Conservation (phyloP, 2,888 invertebrate species). For the Eremobia ochroleuca region DNA sequence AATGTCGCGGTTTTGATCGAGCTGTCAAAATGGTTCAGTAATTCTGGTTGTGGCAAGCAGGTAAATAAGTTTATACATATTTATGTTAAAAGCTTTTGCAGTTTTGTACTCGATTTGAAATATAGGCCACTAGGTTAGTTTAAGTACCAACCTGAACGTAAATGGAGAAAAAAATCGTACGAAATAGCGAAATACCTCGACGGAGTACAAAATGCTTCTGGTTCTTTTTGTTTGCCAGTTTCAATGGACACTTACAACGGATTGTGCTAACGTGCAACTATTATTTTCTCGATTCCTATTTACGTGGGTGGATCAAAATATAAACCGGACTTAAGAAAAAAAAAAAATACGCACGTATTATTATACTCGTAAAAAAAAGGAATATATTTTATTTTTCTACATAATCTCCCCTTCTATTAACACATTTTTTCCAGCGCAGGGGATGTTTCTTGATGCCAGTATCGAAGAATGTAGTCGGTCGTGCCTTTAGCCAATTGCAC, state of each 20-base stretch:
- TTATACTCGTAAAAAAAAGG: no score
- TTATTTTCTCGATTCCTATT: background rate
- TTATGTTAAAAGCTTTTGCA: slow-evolving; percentile 14
- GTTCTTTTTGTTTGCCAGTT: background rate
- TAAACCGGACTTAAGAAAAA: no score
- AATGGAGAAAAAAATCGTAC: background rate
- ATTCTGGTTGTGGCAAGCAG: slow-evolving; percentile 9
- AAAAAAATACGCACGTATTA: no score
- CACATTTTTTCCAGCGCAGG: no score
- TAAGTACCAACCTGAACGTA: background rate
- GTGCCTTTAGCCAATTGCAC: no score
- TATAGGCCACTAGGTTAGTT: slow-evolving; percentile 3
- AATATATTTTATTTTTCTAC: no score
- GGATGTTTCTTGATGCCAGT: no score
- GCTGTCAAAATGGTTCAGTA: slow-evolving; percentile 33
- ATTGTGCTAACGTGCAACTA: no score
- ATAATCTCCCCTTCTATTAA: no score
- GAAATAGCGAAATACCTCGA: background rate
- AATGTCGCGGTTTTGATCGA: slow-evolving; percentile 43
- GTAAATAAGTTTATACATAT: slow-evolving; percentile 27
- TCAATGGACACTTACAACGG: background rate
- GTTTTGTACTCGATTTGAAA: background rate
- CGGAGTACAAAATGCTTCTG: background rate
- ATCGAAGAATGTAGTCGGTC: no score
- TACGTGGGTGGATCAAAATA: no score